These are phyloP conservation scores for Cryptus viduatorius DNA, from an alignment of 2,888 invertebrate genomes.

Conservation along the genomic window DNA sequence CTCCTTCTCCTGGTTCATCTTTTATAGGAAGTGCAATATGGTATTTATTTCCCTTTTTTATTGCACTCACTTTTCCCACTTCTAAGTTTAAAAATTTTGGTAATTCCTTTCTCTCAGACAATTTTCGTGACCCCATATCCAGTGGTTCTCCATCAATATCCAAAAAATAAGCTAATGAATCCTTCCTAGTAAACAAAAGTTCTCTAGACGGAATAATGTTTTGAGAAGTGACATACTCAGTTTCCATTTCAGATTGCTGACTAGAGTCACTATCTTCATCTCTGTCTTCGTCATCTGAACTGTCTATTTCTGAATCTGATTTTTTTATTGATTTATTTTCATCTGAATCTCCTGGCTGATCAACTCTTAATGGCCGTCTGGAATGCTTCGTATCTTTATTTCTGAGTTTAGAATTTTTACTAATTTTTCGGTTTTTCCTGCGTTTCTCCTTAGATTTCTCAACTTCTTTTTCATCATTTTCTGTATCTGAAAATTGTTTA, in stretches of 20 bases:
- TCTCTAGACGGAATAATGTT: constrained; percentile 27
- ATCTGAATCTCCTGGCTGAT: too few species aligned
- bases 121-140: constrained; percentile 33
- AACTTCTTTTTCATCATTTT: too few species aligned
- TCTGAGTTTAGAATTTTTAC: too few species aligned
- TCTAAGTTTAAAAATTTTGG: background rate
- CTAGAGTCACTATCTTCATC: background rate
- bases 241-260: background rate
- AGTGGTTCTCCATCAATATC: constrained; percentile 21
- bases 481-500: too few species aligned
- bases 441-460: too few species aligned
- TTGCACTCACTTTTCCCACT: constrained; percentile 1
- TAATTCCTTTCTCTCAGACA: constrained; percentile 24
- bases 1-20: constrained; percentile 35
- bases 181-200: background rate
- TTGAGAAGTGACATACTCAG: background rate
- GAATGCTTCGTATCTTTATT: too few species aligned
- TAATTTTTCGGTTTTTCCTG: too few species aligned
- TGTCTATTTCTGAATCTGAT: background rate
- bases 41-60: constrained; percentile 39
- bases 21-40: constrained; percentile 25
- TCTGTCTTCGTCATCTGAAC: background rate
- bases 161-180: constrained; percentile 6
- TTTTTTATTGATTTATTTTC: background rate
- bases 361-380: too few species aligned